Evolutionary conservation across 2,888 invertebrate genomes (phyloP), one percentile per base, ranked within the genome.

Genomic region (Lasioglossum zephyrum): DNA sequence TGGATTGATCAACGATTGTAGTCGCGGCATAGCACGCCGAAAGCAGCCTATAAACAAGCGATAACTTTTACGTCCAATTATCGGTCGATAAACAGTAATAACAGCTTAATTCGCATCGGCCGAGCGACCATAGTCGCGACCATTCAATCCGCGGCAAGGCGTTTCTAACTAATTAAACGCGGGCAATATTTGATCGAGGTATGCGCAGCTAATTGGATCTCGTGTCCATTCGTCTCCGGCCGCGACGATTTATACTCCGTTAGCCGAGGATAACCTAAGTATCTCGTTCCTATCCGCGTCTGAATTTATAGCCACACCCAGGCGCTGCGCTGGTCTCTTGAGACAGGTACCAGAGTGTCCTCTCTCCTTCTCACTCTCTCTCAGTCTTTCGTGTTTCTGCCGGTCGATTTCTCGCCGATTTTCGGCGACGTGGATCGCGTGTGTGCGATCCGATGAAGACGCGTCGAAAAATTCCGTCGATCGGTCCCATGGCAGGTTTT

Each of bases 271-370:
- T 87, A 80, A 73, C 74, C 77, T 75, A 86, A 87, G 87, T 87
- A 86, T 80, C 82, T 86, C 72, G 82, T 77, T 80, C 79, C 82
- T 86, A 90, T 82, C 82, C 78, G 36, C 66, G 70, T 36, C 77
- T 74, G 75, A 85, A 87, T 89, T 89, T 88, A 90, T 73, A 75
- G 89, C 85, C 88, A 83, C 85, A 83, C 83, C 83, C 83, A 66
- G 66, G 66, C 74, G 69, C 60, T 53, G 76, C 6, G 49, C 49
- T 49, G 79, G 22, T 76, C n/a, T 84, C 84, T 53, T 79, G 86
- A 84, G 80, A 81, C 88, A 86, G 90, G 78, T 84, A 90, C 69
- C 73, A 31, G 44, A 31, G 16, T 6, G 16, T 31, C 16, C 63
- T 31, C 63, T 63, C 31, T 63, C 63, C 3, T 16, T 31, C 16